phyloP scores from a whole-genome alignment of 2,888 invertebrate genomes.

The Drosophila macrospina region DNA sequence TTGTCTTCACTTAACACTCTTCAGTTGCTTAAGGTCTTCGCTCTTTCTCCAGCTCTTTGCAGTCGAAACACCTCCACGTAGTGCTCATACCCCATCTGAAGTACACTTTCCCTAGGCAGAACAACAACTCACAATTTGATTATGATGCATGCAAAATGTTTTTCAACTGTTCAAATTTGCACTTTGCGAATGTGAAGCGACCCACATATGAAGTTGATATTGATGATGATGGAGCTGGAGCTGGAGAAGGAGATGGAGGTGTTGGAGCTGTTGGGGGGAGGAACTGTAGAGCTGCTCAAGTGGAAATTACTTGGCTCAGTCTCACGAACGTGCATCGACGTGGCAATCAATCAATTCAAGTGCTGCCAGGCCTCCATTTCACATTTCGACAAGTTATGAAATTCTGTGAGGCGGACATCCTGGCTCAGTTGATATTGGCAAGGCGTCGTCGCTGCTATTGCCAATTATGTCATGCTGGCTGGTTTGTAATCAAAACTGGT shows the following conservation, averaged over 20 bases:
- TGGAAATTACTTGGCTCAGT: slow-evolving; percentile 65
- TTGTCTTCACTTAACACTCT: no score
- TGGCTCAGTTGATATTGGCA: slow-evolving; percentile 15
- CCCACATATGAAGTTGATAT: slow-evolving; percentile 35
- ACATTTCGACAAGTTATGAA: slow-evolving; percentile 63
- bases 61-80: background rate
- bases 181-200: slow-evolving; percentile 41
- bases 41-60: no score
- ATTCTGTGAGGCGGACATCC: slow-evolving; percentile 69
- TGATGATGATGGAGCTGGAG: background rate
- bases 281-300: slow-evolving; percentile 44
- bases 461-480: slow-evolving; percentile 66
- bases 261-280: background rate
- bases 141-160: slow-evolving; percentile 42
- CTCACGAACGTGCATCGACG: slow-evolving; percentile 35
- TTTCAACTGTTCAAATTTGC: slow-evolving; percentile 47
- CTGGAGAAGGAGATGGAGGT: no score
- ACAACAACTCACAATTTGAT: slow-evolving; percentile 30
- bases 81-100: background rate
- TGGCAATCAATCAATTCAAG: slow-evolving; percentile 76
- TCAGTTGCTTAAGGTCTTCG: no score
- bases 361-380: slow-evolving; percentile 48
- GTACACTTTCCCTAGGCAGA: background rate
- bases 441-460: slow-evolving; percentile 34
- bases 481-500: slow-evolving; percentile 70